Percentiles rank a stretch among this genome's conserved stretches.
These are phyloP conservation scores for Bovichtus variegatus DNA, from an alignment of 2,797 vertebrate species.

Conservation along the genomic window DNA sequence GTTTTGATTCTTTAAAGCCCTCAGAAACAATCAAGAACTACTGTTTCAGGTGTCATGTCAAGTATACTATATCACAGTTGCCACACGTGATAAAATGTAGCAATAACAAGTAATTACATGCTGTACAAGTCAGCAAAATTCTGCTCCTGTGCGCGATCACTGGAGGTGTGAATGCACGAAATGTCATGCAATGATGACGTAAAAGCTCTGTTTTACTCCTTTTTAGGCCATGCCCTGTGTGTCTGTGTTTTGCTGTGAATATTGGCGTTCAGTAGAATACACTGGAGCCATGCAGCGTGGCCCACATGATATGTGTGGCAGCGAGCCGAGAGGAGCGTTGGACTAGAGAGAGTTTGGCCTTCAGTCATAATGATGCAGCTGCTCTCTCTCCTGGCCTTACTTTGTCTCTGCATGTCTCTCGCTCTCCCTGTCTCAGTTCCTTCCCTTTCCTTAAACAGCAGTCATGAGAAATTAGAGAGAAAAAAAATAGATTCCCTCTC, in stretches of 20 bases:
- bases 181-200: not conserved
- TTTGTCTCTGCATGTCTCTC: constrained; percentile 19
- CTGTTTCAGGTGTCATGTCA: not conserved
- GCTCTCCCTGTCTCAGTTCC: constrained; percentile 6
- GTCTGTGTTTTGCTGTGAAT: constrained; percentile 25
- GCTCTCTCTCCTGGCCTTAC: constrained; percentile 30
- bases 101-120: not conserved
- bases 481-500: too few relatives aligned
- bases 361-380: constrained; percentile 55
- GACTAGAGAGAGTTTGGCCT: constrained; percentile 42
- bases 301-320: constrained; percentile 39
- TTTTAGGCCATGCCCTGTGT: not conserved
- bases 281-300: constrained; percentile 42
- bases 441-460: too few relatives aligned
- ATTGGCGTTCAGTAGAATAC: constrained; percentile 40
- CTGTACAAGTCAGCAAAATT: not conserved
- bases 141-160: not conserved
- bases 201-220: constrained; percentile 1
- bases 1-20: not conserved
- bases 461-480: not conserved
- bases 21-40: not conserved
- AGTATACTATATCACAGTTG: not conserved
- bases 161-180: constrained; percentile 7
- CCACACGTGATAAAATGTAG: not conserved
- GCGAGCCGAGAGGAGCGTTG: constrained; percentile 13